Base-by-base conservation (phyloP, 2,797 vertebrate genomes). In the Spinibarbus caldwelli region DNA sequence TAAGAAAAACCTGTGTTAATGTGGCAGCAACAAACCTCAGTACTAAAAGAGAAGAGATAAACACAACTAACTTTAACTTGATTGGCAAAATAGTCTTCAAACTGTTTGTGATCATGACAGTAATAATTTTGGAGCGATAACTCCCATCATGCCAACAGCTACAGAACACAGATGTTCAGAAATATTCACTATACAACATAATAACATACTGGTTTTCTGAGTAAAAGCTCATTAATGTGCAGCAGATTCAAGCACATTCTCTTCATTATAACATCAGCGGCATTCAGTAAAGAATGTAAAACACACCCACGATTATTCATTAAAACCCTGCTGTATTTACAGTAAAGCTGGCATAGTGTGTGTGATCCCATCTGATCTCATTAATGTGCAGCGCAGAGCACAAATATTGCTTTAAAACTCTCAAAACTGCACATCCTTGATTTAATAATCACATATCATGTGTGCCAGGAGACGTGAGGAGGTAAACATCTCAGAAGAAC, bases 381-480 rank as follows among this genome's bases (percentile, higher is more conserved):
- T 89, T 79, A 87, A 83, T 81, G 76, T 79, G 82, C 34, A 81
- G 86, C 43, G 52, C 29, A 84, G 78, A 81, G 52, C 36, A 36
- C 57, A 47, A 66, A 19, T 83, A 88, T 90, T 84, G 72, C 85
- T 73, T 49, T 67, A n/a, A 34, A 34, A 75, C 89, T 87, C 84
- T 86, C 72, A 57, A 91, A 89, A 92, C 85, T 87, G 86, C 78
- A 84, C 62, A 84, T 75, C 47, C 64, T 85, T 89, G 71, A 91
- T 88, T 87, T 85, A 90, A 90, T 92, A 90, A 90, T 89, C 80
- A 85, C 80, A 79, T 70, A 85, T 86, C 76, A 90, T 67, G 34
- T 4, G 82, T 45, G 86, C 88, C 90, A 92, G 77, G 78, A 89
- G 78, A 90, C 84, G 84, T 29, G 15, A 10, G 68, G 64, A 87